phyloP scores from a whole-genome alignment of 1,140 invertebrate species.

The Drosophila ananassae region DNA sequence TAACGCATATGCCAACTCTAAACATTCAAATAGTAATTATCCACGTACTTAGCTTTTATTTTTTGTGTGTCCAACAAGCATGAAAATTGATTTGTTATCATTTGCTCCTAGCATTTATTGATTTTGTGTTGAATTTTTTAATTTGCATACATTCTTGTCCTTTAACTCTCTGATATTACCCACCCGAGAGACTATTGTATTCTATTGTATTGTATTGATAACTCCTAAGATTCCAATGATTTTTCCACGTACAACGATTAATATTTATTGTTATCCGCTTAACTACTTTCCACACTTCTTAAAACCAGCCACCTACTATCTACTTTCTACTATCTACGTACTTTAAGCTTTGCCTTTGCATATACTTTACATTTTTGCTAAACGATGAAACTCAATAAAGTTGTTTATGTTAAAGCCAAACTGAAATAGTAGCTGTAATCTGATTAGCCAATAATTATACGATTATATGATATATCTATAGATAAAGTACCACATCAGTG shows the following conservation, averaged over 20 bases:
- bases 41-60: slow-evolving; percentile 65
- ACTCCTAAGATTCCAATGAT: slow-evolving; percentile 71
- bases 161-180: slow-evolving; percentile 58
- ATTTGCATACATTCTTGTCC: slow-evolving; percentile 3
- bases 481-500: slow-evolving; percentile 57
- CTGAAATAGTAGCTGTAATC: slow-evolving; percentile 58
- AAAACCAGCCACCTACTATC: neutral
- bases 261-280: slow-evolving; percentile 52
- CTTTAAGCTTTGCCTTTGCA: slow-evolving; percentile 30
- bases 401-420: slow-evolving; percentile 70
- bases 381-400: slow-evolving; percentile 43
- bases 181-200: slow-evolving; percentile 37
- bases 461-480: slow-evolving; percentile 22
- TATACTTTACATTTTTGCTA: slow-evolving; percentile 36
- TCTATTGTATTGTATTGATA: no score
- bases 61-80: slow-evolving; percentile 25
- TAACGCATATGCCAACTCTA: slow-evolving; percentile 50
- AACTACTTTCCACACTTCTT: slow-evolving; percentile 20
- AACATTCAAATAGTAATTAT: slow-evolving; percentile 42
- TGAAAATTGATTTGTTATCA: slow-evolving; percentile 27
- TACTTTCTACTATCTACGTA: slow-evolving; percentile 8
- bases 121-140: slow-evolving; percentile 34
- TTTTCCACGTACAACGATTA: slow-evolving; percentile 71
- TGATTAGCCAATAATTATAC: slow-evolving; percentile 48
- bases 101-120: slow-evolving; percentile 27